Conservation (phyloP, 1,140 invertebrate species). For the Glomeris maerens region DNA sequence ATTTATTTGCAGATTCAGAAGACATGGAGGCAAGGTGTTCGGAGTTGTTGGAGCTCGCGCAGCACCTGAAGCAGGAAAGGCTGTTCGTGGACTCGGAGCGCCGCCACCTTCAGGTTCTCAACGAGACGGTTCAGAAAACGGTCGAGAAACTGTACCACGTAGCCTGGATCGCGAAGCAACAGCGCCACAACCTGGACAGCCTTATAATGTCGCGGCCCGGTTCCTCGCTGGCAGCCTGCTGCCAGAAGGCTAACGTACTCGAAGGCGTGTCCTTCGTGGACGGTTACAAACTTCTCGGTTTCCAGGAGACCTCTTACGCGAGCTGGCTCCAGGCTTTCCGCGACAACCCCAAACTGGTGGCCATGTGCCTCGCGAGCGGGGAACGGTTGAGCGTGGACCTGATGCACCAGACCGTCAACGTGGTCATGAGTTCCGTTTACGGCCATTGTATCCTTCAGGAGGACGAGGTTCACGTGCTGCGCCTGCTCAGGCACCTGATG, state of each 20-base stretch:
- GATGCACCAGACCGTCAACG: slow-evolving; percentile 50
- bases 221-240: slow-evolving; percentile 54
- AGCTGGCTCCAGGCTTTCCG: slow-evolving; percentile 63
- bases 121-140: slow-evolving; percentile 47
- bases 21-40: slow-evolving; percentile 4
- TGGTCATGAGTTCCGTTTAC: slow-evolving; percentile 66
- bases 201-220: slow-evolving; percentile 59
- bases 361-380: slow-evolving; percentile 59
- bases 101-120: slow-evolving; percentile 51
- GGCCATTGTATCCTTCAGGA: slow-evolving; percentile 61
- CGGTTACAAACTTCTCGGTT: slow-evolving; percentile 68
- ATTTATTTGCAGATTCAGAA: too few species aligned
- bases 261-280: slow-evolving; percentile 71
- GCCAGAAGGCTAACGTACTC: slow-evolving; percentile 56
- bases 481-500: slow-evolving; percentile 57
- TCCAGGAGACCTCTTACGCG: slow-evolving; percentile 60
- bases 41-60: slow-evolving; percentile 52
- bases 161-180: slow-evolving; percentile 77
- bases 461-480: slow-evolving; percentile 61
- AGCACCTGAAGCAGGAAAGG: slow-evolving; percentile 52
- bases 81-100: slow-evolving; percentile 56
- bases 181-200: slow-evolving; percentile 66
- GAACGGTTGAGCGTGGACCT: slow-evolving; percentile 44
- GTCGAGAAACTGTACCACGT: slow-evolving; percentile 54
- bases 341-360: slow-evolving; percentile 62